Conservation (phyloP, 2,113 vertebrate genomes). For the Genyomyrus donnyi region DNA sequence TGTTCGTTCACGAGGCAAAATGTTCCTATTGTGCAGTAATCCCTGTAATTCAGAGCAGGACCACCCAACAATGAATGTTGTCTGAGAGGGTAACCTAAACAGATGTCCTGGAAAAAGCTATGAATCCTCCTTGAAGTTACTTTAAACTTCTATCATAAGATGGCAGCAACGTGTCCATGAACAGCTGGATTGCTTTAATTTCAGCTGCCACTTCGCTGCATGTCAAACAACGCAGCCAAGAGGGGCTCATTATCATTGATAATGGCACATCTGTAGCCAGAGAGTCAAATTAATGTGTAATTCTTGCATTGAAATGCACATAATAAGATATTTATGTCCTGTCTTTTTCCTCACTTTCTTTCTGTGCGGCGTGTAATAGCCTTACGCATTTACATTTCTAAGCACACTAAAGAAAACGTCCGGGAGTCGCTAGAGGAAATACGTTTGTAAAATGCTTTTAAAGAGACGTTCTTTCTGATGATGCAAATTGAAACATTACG, state of each 20-base stretch:
- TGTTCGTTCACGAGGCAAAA: slow-evolving; percentile 45
- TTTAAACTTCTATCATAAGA: slow-evolving; percentile 6
- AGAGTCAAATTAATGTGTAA: slow-evolving; percentile 9
- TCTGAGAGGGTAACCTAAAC: slow-evolving; percentile 11
- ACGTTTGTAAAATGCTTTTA: neutral
- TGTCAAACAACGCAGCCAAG: slow-evolving; percentile 35
- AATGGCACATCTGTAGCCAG: slow-evolving; percentile 16
- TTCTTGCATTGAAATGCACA: slow-evolving; percentile 8
- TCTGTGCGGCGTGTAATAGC: slow-evolving; percentile 42
- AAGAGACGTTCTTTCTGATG: neutral
- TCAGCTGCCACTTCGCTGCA: slow-evolving; percentile 4
- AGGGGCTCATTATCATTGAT: slow-evolving; percentile 8
- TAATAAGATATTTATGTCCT: slow-evolving; percentile 62
- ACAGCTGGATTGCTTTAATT: slow-evolving; percentile 11
- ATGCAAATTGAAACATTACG: neutral
- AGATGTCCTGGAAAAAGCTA: neutral
- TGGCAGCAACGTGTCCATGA: neutral
- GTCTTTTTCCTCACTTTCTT: slow-evolving; percentile 45
- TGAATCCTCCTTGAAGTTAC: neutral
- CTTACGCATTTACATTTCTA: slow-evolving; percentile 30
- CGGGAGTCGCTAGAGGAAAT: neutral
- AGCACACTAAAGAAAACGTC: neutral
- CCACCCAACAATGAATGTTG: slow-evolving; percentile 23
- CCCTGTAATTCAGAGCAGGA: slow-evolving; percentile 61
- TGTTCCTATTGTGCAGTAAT: slow-evolving; percentile 57